These are phyloP conservation scores for Rhipidura dahli DNA, from an alignment of 2,113 vertebrate genomes.

Conservation along the genomic window DNA sequence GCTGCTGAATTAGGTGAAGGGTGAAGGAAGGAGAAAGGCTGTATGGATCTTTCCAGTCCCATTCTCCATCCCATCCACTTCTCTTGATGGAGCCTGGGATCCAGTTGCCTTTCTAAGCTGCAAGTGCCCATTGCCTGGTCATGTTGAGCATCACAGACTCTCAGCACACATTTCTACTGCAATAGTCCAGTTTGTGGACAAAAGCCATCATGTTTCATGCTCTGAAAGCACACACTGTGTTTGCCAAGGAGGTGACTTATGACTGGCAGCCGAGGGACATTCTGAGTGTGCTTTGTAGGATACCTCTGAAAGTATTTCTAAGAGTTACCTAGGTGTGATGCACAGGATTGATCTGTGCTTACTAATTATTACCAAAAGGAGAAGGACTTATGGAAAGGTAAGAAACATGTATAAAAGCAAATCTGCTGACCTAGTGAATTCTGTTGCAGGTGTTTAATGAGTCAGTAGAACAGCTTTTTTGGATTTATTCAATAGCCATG, in stretches of 20 bases:
- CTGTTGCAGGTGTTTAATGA: background rate
- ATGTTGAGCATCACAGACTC: background rate
- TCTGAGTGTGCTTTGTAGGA: background rate
- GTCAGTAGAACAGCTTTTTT: background rate
- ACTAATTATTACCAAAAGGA: background rate
- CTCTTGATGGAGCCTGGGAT: background rate
- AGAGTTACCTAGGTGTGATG: background rate
- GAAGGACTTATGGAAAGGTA: background rate
- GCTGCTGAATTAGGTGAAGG: constrained; percentile 5
- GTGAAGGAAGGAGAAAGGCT: background rate
- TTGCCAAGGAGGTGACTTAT: background rate
- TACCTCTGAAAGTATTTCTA: background rate
- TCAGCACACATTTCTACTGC: background rate
- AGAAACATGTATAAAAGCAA: background rate
- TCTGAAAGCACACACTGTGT: background rate
- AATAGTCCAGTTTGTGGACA: background rate
- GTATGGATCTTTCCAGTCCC: background rate
- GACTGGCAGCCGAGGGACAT: background rate
- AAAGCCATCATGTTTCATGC: background rate
- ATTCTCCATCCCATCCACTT: background rate
- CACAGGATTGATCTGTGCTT: background rate
- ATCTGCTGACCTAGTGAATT: background rate
- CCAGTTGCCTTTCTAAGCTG: background rate
- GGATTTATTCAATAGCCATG: background rate
- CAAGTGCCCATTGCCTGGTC: background rate